phyloP scores from a whole-genome alignment of 2,113 vertebrate species.

The Corapipo altera region DNA sequence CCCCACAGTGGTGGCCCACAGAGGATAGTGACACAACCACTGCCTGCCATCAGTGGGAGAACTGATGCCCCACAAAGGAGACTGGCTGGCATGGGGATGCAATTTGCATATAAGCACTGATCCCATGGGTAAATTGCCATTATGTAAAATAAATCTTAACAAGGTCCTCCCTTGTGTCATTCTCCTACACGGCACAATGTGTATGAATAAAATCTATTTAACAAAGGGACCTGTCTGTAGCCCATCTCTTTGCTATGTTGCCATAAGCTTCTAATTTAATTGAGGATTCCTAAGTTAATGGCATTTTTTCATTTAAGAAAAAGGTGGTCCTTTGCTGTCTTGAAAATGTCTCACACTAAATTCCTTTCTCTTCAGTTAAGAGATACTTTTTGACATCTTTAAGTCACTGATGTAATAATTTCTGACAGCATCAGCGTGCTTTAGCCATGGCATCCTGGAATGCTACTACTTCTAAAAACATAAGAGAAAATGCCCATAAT shows the following conservation, averaged over 20 bases:
- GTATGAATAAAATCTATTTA: background rate
- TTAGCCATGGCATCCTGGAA: background rate
- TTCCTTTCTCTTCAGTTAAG: constrained; percentile 6
- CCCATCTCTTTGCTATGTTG: background rate
- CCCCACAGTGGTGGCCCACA: background rate
- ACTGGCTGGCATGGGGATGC: background rate
- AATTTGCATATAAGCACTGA: background rate
- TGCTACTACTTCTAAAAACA: background rate
- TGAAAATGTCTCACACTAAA: background rate
- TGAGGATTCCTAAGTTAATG: background rate
- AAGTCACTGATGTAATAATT: background rate
- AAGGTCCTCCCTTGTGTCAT: background rate
- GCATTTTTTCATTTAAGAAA: background rate
- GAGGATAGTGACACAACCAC: background rate
- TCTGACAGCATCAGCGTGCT: constrained; percentile 12
- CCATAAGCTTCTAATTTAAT: background rate
- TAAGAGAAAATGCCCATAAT: background rate
- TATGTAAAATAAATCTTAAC: background rate
- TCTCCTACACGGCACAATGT: background rate
- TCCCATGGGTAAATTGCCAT: background rate
- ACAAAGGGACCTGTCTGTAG: background rate
- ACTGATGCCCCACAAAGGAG: background rate
- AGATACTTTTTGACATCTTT: constrained; percentile 25
- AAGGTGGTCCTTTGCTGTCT: background rate
- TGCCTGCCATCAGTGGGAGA: background rate